Conservation (phyloP, 1,140 invertebrate genomes). For the Trichogramma pretiosum region DNA sequence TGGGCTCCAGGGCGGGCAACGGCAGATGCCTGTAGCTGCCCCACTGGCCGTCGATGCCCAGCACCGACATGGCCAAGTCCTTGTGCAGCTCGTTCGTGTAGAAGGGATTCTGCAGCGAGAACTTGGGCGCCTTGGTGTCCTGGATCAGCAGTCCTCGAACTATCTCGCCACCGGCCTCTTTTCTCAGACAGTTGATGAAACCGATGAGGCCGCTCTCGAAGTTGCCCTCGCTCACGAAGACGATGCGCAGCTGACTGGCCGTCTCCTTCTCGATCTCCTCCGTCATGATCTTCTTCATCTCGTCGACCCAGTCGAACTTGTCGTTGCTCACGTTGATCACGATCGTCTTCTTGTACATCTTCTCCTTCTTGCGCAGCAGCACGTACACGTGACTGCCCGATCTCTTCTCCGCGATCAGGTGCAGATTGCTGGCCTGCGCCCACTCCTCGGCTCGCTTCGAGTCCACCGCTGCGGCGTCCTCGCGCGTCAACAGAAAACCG, state of each 20-base stretch:
- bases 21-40: conserved; percentile 68
- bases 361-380: conserved; percentile 31
- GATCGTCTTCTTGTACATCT: conserved; percentile 19
- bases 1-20: conserved; percentile 40
- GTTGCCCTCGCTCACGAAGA: conserved; percentile 55
- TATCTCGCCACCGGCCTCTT: conserved; percentile 58
- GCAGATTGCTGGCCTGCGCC: conserved; percentile 20
- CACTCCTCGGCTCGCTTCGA: neutral
- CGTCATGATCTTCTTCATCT: conserved; percentile 47
- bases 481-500: conserved; percentile 46
- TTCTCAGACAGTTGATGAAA: conserved; percentile 65
- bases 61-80: conserved; percentile 75
- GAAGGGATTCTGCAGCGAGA: conserved; percentile 54
- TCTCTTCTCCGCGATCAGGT: conserved; percentile 31
- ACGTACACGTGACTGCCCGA: conserved; percentile 31
- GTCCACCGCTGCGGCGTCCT: conserved; percentile 26
- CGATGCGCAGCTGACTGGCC: conserved; percentile 27
- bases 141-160: conserved; percentile 55
- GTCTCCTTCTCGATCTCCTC: conserved; percentile 34
- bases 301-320: conserved; percentile 46
- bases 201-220: conserved; percentile 68
- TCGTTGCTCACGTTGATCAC: conserved; percentile 33
- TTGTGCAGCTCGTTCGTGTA: conserved; percentile 58
- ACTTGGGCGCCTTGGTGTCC: conserved; percentile 56
- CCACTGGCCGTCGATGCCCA: conserved; percentile 56